These are phyloP conservation scores for Ypsolopha scabrella DNA, from an alignment of 2,888 invertebrate genomes.

Conservation along the genomic window DNA sequence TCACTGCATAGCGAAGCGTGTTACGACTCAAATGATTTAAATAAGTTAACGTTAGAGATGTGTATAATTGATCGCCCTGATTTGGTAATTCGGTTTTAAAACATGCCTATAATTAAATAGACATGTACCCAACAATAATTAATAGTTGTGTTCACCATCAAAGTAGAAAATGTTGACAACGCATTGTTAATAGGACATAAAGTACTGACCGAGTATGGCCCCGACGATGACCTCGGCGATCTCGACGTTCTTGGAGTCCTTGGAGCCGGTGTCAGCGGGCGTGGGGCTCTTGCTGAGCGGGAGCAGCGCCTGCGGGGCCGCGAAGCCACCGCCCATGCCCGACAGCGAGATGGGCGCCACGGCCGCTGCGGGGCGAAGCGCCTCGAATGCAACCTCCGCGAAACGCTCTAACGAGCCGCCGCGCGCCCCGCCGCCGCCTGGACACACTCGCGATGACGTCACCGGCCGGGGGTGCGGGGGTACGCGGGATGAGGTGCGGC, in stretches of 20 bases:
- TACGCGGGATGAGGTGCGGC: slow-evolving; percentile 15
- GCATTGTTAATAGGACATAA: neutral
- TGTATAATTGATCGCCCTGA: too few species aligned
- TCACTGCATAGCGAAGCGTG: neutral
- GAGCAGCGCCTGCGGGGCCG: slow-evolving; percentile 77
- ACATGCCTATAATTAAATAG: too few species aligned
- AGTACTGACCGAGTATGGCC: slow-evolving; percentile 87
- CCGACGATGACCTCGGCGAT: slow-evolving; percentile 97
- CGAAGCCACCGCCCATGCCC: slow-evolving; percentile 69
- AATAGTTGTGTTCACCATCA: too few species aligned
- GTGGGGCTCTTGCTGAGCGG: slow-evolving; percentile 84
- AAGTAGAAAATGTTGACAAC: too few species aligned
- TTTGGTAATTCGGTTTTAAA: too few species aligned
- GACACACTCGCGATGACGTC: slow-evolving; percentile 1
- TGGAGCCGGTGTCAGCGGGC: slow-evolving; percentile 81
- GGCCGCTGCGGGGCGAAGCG: slow-evolving; percentile 74
- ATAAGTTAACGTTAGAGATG: too few species aligned
- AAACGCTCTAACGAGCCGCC: slow-evolving; percentile 78
- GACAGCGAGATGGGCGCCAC: slow-evolving; percentile 85
- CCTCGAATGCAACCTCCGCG: slow-evolving; percentile 82
- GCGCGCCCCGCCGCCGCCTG: slow-evolving; percentile 49
- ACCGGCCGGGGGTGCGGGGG: slow-evolving; percentile 2
- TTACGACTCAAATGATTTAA: too few species aligned
- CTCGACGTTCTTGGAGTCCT: slow-evolving; percentile 92
- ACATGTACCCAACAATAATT: too few species aligned